Evolutionary conservation across 2,888 invertebrate species (phyloP).

Genomic region (Arctia plantaginis): DNA sequence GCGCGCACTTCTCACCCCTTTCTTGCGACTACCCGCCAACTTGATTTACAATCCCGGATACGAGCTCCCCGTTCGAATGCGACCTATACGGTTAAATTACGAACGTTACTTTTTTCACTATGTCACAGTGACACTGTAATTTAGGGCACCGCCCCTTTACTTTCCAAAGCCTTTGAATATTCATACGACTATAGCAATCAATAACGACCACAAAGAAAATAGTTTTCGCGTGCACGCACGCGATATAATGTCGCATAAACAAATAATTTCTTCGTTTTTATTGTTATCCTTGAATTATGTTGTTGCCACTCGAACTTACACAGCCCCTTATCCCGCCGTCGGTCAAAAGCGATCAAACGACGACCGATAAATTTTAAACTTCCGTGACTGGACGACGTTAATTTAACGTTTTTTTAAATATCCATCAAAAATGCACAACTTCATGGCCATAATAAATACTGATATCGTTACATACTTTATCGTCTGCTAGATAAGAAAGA

Average conservation of each 20-base stretch:
- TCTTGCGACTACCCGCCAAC: slow-evolving; percentile 84
- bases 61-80: slow-evolving; percentile 76
- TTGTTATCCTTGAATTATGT: slow-evolving; percentile 75
- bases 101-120: slow-evolving; percentile 77
- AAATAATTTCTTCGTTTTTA: slow-evolving; percentile 83
- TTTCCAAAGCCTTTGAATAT: slow-evolving; percentile 84
- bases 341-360: slow-evolving; percentile 69
- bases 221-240: slow-evolving; percentile 86
- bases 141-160: slow-evolving; percentile 83
- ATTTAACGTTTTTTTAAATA: slow-evolving; percentile 76
- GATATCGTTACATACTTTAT: slow-evolving; percentile 71
- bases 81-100: slow-evolving; percentile 77
- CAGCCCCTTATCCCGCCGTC: slow-evolving; percentile 53
- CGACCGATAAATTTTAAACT: slow-evolving; percentile 76
- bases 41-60: slow-evolving; percentile 84
- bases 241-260: slow-evolving; percentile 84
- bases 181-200: slow-evolving; percentile 85
- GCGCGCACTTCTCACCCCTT: slow-evolving; percentile 84
- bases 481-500: slow-evolving; percentile 63
- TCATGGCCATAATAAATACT: slow-evolving; percentile 77
- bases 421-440: slow-evolving; percentile 83
- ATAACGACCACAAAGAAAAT: slow-evolving; percentile 83
- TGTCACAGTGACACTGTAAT: slow-evolving; percentile 85
- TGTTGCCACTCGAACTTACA: slow-evolving; percentile 72
- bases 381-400: slow-evolving; percentile 83